These are phyloP conservation scores for Sebastes flavidus DNA, from an alignment of 2,797 vertebrate species.

Conservation along the genomic window DNA sequence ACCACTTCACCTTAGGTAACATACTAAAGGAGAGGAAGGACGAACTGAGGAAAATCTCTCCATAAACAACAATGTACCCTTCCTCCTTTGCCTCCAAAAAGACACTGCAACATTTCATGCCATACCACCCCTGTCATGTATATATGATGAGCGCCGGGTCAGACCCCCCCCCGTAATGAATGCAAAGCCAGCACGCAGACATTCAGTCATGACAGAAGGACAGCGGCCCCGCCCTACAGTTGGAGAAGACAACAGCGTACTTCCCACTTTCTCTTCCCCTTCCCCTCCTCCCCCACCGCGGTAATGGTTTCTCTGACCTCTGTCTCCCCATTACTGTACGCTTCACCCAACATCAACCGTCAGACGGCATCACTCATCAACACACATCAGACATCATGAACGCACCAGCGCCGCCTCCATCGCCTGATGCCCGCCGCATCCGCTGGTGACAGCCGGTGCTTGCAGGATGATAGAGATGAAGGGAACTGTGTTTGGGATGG, in stretches of 20 bases:
- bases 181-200: slow-evolving; percentile 78
- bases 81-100: slow-evolving; percentile 35
- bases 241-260: slow-evolving; percentile 65
- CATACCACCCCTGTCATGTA: slow-evolving; percentile 88
- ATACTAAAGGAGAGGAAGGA: slow-evolving; percentile 22
- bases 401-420: slow-evolving; percentile 55
- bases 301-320: slow-evolving; percentile 90
- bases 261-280: slow-evolving; percentile 59
- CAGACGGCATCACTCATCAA: slow-evolving; percentile 77
- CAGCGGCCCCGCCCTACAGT: slow-evolving; percentile 62
- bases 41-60: slow-evolving; percentile 24
- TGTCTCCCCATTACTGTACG: slow-evolving; percentile 78
- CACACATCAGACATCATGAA: slow-evolving; percentile 66
- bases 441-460: slow-evolving; percentile 64
- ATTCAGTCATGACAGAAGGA: slow-evolving; percentile 86
- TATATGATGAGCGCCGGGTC: slow-evolving; percentile 82
- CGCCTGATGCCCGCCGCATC: slow-evolving; percentile 47
- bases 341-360: slow-evolving; percentile 78
- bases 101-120: slow-evolving; percentile 78
- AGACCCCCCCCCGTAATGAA: slow-evolving; percentile 86
- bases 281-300: slow-evolving; percentile 66
- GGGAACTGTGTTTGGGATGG: slow-evolving; percentile 55
- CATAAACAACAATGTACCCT: slow-evolving; percentile 41
- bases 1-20: slow-evolving; percentile 23
- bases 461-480: slow-evolving; percentile 60